Evolutionary conservation across 2,888 invertebrate species (phyloP).

Genomic region (Lissonota sp.): DNA sequence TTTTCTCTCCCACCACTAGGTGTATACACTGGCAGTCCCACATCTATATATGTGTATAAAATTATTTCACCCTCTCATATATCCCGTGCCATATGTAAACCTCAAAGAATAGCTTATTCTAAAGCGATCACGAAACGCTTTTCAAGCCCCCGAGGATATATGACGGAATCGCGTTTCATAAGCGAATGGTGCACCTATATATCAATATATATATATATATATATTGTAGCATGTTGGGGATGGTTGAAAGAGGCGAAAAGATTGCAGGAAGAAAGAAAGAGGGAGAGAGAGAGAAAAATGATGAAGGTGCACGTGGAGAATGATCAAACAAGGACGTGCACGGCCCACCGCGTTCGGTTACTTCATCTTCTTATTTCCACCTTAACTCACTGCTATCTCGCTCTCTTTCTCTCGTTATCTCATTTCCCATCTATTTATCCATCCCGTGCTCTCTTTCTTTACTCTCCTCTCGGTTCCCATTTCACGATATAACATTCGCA

Average conservation of each 20-base stretch:
- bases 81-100: constrained; percentile 76
- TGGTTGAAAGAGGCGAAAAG: constrained; percentile 61
- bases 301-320: constrained; percentile 43
- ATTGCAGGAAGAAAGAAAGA: neutral
- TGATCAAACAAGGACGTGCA: constrained; percentile 56
- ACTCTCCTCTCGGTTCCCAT: constrained; percentile 16
- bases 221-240: neutral
- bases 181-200: constrained; percentile 36
- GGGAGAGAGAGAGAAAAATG: neutral
- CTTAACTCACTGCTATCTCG: constrained; percentile 3
- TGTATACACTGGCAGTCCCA: neutral
- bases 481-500: constrained; percentile 14
- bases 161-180: constrained; percentile 74
- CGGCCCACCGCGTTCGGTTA: constrained; percentile 12
- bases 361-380: constrained; percentile 53
- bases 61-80: constrained; percentile 6
- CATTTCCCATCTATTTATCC: constrained; percentile 24
- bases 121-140: constrained; percentile 80
- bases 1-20: constrained; percentile 17
- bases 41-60: constrained; percentile 3
- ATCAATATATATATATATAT: too few relatives aligned
- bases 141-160: constrained; percentile 74
- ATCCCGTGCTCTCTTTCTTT: constrained; percentile 4
- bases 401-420: constrained; percentile 21
- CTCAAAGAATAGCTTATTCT: constrained; percentile 80